Evolutionary conservation across 2,888 invertebrate genomes (phyloP), one percentile per base, ranked within the genome.

Genomic region (Chrysolina americana): DNA sequence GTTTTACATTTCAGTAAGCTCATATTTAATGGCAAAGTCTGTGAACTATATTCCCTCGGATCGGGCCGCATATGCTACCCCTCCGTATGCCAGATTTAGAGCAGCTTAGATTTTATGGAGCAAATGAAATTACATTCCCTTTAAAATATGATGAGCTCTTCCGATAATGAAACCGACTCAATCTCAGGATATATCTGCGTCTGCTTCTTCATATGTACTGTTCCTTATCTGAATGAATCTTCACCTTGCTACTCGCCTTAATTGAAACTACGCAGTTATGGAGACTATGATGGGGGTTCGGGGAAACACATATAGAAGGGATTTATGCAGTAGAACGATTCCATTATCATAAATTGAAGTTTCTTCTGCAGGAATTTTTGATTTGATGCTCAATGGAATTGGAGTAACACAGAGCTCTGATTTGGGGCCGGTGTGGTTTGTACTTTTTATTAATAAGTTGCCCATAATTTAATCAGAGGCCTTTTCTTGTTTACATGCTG

Each of bases 1-100:
- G 88, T 88, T 88, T 88, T 88, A 88, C 88, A 88, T 88, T 88
- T 88, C 88, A 87, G 87, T 88, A 88, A 88, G 88, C 88, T 88
- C 88, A 88, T 88, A 88, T 88, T 88, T 88, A 88, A 88, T 88
- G 88, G 88, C 87, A 80, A 79, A 82, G 86, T 87, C 87, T 86
- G 86, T 86, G 87, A 86, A 87, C 87, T 87, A 87, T 87, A 87
- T 87, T 86, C 86, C 82, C 82, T 80, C 80, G 83, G 84, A 84
- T 86, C 85, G 85, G 84, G 86, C 82, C 87, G 87, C 87, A 87
- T 87, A 87, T 87, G 86, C 87, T 85, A 84, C 84, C 87, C 85
- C 85, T 86, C 86, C 83, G 82, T 81, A 81, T 82, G 81, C 85
- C 86, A 87, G 88, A 88, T 88, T 88, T 88, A 87, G 87, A 87